Evolutionary conservation across 64 coral and sea anemone genomes (phyloP), one percentile per base, ranked within the genome.

Genomic region (Montipora efflorescens): DNA sequence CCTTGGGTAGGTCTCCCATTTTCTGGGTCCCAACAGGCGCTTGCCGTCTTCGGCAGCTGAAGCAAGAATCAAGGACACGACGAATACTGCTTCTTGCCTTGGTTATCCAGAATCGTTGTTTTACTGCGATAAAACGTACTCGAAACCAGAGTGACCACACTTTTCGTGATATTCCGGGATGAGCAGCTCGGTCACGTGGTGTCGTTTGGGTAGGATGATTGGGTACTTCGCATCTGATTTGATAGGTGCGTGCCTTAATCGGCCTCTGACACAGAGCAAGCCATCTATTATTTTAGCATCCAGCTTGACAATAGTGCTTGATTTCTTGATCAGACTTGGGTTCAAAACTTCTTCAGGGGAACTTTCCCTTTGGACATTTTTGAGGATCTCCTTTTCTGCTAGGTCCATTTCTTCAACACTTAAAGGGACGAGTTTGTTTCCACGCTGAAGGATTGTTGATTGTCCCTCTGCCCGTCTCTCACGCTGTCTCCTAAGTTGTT

Each of bases 221-320:
- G 64, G 64, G 18, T 67, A 14, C 64, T 67, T 89, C 1, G 87
- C 21, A 7, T 76, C n/a, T 5, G 3, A 18, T 8, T 82, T 3
- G 25, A 91, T 72, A 12, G 89, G 89, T 7, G 90, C 90, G 19
- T 78, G 66, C 64, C 61, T 20, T 8, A 92, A 55, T 15, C 81
- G 81, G 23, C 48, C 90, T 19, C 90, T 80, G 48, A 84, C 81
- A 3, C 75, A 0, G 7, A 77, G 75, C 14, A 77, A 45, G 0
- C 75, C 75, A 47, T 77, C 64, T 14, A 14, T 19, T 1, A 16
- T 12, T 14, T 19, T 8, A 16, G 64, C 10, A 14, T 67, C 64
- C 7, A 77, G 44, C 75, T 77, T 77, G 75, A 47, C 47, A 47
- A 77, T 77, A 6, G 19, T 72, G 19, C 68, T 72, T 72, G 68